These are phyloP conservation scores for Arge pagana DNA, from an alignment of 2,888 invertebrate species.

Conservation along the genomic window DNA sequence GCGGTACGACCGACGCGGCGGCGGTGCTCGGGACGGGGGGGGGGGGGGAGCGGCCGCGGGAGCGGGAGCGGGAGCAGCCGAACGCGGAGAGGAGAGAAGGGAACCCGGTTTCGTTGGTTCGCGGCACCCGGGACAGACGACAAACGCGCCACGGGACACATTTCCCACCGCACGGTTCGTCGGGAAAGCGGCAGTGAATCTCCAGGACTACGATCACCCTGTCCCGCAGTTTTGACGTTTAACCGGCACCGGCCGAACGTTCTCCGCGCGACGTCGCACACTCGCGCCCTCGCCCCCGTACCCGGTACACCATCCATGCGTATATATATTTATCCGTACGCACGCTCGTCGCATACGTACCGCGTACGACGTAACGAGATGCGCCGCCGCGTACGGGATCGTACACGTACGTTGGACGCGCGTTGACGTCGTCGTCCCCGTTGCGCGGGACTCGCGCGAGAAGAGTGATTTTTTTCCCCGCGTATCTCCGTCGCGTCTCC, in stretches of 20 bases:
- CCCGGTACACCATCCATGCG: too few species aligned
- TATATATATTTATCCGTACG: too few species aligned
- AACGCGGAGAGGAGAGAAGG: slow-evolving; percentile 47
- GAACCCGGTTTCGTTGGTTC: slow-evolving; percentile 46
- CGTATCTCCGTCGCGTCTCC: too few species aligned
- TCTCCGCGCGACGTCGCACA: too few species aligned
- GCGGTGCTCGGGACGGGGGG: slow-evolving; percentile 21
- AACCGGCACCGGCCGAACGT: background rate
- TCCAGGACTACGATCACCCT: slow-evolving; percentile 10
- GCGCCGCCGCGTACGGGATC: too few species aligned
- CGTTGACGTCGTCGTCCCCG: too few species aligned
- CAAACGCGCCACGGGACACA: slow-evolving; percentile 33
- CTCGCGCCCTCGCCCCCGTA: too few species aligned
- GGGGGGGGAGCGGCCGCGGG: slow-evolving; percentile 58
- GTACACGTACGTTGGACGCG: too few species aligned
- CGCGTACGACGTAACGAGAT: too few species aligned
- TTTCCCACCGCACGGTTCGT: slow-evolving; percentile 37
- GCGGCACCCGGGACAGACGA: slow-evolving; percentile 24
- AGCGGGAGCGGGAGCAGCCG: slow-evolving; percentile 30
- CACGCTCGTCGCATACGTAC: too few species aligned
- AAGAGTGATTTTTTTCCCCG: too few species aligned
- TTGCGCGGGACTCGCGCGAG: too few species aligned
- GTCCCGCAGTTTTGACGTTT: slow-evolving; percentile 14
- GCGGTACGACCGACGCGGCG: slow-evolving; percentile 1
- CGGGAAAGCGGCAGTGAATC: slow-evolving; percentile 28